Percentiles rank a stretch among this genome's conserved stretches.
phyloP scores from a whole-genome alignment of 2,888 invertebrate genomes.

The Drosophila villosipedis region DNA sequence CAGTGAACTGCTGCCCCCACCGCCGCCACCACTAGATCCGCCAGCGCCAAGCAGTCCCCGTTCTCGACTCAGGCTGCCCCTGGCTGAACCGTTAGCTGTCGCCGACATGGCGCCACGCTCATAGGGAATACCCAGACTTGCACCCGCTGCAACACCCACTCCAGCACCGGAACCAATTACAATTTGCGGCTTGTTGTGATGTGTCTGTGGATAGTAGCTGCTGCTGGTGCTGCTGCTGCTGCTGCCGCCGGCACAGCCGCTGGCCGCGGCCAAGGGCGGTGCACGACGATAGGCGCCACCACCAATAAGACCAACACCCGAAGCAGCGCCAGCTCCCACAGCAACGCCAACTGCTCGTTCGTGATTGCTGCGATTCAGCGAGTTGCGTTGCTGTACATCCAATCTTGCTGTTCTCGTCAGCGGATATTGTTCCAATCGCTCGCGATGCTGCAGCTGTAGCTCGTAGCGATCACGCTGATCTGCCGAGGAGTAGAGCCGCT shows the following conservation, averaged over 20 bases:
- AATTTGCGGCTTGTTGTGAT: slow-evolving; percentile 84
- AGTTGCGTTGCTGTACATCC: slow-evolving; percentile 85
- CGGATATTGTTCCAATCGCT: slow-evolving; percentile 82
- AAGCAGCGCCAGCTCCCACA: slow-evolving; percentile 24
- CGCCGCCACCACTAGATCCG: slow-evolving; percentile 37
- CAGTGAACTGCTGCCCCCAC: slow-evolving; percentile 67
- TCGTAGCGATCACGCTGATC: slow-evolving; percentile 83
- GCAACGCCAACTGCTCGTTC: slow-evolving; percentile 74
- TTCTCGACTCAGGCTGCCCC: slow-evolving; percentile 65
- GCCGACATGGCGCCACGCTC: slow-evolving; percentile 70
- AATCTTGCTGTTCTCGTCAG: slow-evolving; percentile 83
- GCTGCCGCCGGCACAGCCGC: slow-evolving; percentile 68
- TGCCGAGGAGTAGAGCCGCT: slow-evolving; percentile 83
- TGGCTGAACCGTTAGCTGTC: slow-evolving; percentile 45
- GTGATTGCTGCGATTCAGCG: slow-evolving; percentile 86
- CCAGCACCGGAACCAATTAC: slow-evolving; percentile 79
- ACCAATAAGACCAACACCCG: slow-evolving; percentile 35
- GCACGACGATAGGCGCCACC: slow-evolving; percentile 70
- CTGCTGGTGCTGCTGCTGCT: slow-evolving; percentile 83
- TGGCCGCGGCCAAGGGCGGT: slow-evolving; percentile 75
- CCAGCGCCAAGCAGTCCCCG: slow-evolving; percentile 69
- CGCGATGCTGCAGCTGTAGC: slow-evolving; percentile 83
- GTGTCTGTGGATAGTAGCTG: slow-evolving; percentile 69
- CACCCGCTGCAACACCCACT: slow-evolving; percentile 46
- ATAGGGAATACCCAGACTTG: slow-evolving; percentile 63